Percentiles rank a stretch among this genome's conserved stretches.
phyloP scores from a whole-genome alignment of 2,888 invertebrate species.

The Oscheius sp. region DNA sequence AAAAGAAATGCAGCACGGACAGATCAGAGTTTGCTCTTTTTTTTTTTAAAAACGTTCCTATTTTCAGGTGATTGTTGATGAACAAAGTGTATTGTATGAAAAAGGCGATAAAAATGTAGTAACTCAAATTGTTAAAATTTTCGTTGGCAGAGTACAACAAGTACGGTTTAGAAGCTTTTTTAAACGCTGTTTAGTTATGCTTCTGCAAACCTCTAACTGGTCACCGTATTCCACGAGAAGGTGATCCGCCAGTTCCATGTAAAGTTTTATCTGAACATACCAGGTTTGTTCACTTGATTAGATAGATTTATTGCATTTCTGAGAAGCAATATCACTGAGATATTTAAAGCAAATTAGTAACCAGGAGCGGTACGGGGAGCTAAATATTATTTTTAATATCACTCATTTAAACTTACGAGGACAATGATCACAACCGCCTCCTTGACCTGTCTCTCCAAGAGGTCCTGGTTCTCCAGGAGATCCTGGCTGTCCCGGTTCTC shows the following conservation, averaged over 20 bases:
- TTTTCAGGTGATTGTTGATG: background rate
- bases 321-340: too few relatives aligned
- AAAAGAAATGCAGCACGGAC: background rate
- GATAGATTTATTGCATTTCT: too few relatives aligned
- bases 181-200: background rate
- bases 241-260: background rate
- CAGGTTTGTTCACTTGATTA: background rate
- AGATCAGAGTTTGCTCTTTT: background rate
- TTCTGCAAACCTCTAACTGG: background rate
- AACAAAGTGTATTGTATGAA: background rate
- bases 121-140: background rate
- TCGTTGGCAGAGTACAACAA: too few relatives aligned
- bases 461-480: slow-evolving; percentile 44
- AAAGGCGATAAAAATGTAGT: background rate
- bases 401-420: too few relatives aligned
- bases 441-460: slow-evolving; percentile 48
- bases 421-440: slow-evolving; percentile 53
- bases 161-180: too few relatives aligned
- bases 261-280: background rate
- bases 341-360: slow-evolving; percentile 33
- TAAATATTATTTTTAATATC: too few relatives aligned
- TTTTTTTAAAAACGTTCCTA: background rate
- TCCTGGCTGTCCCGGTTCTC: slow-evolving; percentile 52
- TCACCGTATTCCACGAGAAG: background rate
- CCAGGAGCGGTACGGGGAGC: slow-evolving; percentile 52